These are phyloP conservation scores for Papilio elwesi DNA, from an alignment of 2,888 invertebrate genomes.

Conservation along the genomic window DNA sequence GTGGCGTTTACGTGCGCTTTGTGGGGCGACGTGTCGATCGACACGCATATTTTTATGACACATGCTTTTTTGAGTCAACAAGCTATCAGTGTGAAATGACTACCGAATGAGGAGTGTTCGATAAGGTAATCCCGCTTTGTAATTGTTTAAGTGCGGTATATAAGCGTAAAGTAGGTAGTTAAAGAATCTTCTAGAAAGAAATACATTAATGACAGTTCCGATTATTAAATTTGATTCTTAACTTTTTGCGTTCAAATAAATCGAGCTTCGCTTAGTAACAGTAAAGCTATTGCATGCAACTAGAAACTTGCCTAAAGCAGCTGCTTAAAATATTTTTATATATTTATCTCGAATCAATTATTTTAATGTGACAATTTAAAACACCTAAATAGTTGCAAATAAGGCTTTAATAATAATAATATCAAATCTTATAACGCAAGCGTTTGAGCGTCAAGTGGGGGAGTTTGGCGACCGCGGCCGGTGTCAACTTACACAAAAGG, in stretches of 20 bases:
- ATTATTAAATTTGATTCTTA: background rate
- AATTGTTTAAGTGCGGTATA: constrained; percentile 43
- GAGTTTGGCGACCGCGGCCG: constrained; percentile 62
- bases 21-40: constrained; percentile 66
- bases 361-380: background rate
- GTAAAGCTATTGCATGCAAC: too few relatives aligned
- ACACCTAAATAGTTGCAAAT: constrained; percentile 2
- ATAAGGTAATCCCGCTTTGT: constrained; percentile 57
- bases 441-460: constrained; percentile 61
- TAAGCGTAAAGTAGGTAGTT: constrained; percentile 38
- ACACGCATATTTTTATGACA: constrained; percentile 81
- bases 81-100: constrained; percentile 76
- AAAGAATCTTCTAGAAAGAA: too few relatives aligned
- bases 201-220: too few relatives aligned
- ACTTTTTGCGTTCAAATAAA: background rate
- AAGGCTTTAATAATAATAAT: constrained; percentile 14
- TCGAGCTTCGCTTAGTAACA: too few relatives aligned
- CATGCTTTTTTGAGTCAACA: constrained; percentile 66
- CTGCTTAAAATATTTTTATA: too few relatives aligned
- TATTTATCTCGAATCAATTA: too few relatives aligned
- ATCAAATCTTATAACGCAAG: constrained; percentile 49
- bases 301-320: too few relatives aligned
- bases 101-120: constrained; percentile 69
- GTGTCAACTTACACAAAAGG: constrained; percentile 79
- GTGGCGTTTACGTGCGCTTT: constrained; percentile 68